Conservation (phyloP, 2,113 vertebrate species). For the Pelvicachromis taeniatus region DNA sequence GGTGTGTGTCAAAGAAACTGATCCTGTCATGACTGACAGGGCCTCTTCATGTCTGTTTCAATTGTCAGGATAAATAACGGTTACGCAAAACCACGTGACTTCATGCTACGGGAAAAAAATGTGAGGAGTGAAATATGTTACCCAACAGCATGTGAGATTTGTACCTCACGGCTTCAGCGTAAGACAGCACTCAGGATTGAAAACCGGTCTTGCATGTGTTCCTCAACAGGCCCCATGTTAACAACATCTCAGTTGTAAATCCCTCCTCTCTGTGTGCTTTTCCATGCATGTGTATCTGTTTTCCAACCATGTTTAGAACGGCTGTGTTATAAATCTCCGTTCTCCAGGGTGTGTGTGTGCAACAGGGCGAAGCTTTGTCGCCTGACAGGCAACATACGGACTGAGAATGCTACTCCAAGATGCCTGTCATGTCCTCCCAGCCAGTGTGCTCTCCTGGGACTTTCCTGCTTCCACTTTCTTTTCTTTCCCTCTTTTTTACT, state of each 20-base stretch:
- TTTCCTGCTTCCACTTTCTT: neutral
- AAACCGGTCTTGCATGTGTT: neutral
- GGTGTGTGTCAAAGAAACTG: neutral
- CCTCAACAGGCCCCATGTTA: conserved; percentile 2
- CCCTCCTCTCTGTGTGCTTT: conserved; percentile 7
- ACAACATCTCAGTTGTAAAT: conserved; percentile 18
- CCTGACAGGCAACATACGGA: conserved; percentile 47
- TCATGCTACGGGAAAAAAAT: neutral
- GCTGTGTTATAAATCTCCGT: conserved; percentile 7
- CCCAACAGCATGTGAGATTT: neutral
- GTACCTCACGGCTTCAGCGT: neutral
- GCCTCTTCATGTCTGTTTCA: neutral
- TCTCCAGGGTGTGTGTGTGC: conserved; percentile 28
- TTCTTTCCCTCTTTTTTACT: neutral
- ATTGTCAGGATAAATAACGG: conserved; percentile 9
- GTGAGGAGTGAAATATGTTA: neutral
- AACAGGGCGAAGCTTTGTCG: conserved; percentile 35
- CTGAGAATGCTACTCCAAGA: neutral
- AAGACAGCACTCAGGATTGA: neutral
- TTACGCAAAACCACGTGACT: neutral
- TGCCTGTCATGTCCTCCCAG: conserved; percentile 27
- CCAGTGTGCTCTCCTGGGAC: conserved; percentile 15
- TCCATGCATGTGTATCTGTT: conserved; percentile 14
- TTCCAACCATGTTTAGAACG: neutral
- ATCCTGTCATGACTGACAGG: neutral